Base-by-base conservation (phyloP, 35 echinoderm and acorn worm genomes). In the Apostichopus japonicus region DNA sequence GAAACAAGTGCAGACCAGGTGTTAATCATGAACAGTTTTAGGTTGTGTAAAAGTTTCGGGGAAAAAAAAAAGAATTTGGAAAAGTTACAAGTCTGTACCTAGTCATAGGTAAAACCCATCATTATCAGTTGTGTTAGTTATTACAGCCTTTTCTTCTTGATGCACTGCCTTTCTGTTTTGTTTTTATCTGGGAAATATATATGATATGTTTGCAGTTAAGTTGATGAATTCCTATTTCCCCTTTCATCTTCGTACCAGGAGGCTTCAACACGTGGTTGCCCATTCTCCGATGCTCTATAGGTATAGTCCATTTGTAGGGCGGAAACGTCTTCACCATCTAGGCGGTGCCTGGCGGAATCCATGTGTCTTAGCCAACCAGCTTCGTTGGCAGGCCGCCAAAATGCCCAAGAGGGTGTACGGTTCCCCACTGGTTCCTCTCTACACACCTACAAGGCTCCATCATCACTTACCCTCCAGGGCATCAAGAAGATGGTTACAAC, bases 261-360 rank as follows among this genome's bases (percentile, higher is more conserved):
- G 81, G 19, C 23, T 84, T 9, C 54, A 84, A 23, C 54, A 84
- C 23, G 56, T 57, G 53, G 81, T 84, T 9, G 54, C 54, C 9
- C 81, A 84, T 22, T 84, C 81, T 23, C 81, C 81, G 19, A 84
- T 84, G 81, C 81, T 84, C 54, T 84, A 23, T 54, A 17, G 81
- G 6, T 57, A 11, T 23, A 57, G 13, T 57, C 55, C 81, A 5
- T 57, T 84, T 16, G 16, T 55, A 16, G 53, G 81, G 22, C 19
- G 81, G 53, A n/a, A 84, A 17, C 21, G 5, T 7, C n/a, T 21
- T 58, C 22, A 23, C 54, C 81, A 54, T 57, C 81, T 84, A 10
- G 81, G 56, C 15, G 8, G 53, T 23, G 21, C 57, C 54, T 84
- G 81, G 81, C 54, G 57, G 17, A 84, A 16, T 6, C 81, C 81